These are phyloP conservation scores for Augochlora pura DNA, from an alignment of 1,140 invertebrate species.

Conservation along the genomic window DNA sequence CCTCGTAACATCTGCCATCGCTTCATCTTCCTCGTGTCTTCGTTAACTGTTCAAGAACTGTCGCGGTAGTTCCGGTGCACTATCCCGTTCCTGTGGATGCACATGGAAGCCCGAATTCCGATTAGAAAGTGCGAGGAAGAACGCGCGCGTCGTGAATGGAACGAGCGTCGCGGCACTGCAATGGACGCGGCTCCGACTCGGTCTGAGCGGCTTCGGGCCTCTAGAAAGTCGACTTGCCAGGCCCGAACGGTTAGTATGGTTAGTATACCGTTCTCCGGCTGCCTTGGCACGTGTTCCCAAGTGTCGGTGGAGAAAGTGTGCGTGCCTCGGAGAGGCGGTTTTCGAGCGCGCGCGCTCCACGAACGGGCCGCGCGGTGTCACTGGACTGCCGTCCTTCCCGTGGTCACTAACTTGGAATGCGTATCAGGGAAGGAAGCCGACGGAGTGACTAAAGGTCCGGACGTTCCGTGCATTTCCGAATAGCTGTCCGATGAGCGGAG, in stretches of 20 bases:
- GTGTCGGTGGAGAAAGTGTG: constrained; percentile 48
- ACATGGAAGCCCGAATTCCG: neutral
- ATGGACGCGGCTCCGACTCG: constrained; percentile 36
- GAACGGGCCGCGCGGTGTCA: neutral
- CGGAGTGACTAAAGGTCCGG: neutral
- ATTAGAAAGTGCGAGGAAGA: neutral
- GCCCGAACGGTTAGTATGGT: constrained; percentile 29
- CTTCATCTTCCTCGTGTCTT: constrained; percentile 50
- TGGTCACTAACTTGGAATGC: constrained; percentile 22
- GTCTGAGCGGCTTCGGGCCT: constrained; percentile 6
- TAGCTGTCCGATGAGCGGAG: neutral
- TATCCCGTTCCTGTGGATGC: neutral
- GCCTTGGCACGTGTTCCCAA: constrained; percentile 37
- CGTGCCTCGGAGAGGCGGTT: neutral
- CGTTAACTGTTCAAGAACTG: neutral
- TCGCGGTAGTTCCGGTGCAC: neutral
- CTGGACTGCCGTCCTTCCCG: constrained; percentile 26
- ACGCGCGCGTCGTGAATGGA: neutral
- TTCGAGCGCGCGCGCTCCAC: neutral
- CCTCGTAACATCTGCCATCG: constrained; percentile 61
- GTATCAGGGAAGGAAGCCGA: neutral
- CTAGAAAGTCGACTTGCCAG: constrained; percentile 47
- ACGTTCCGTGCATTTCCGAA: neutral
- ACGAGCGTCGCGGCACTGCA: constrained; percentile 9
- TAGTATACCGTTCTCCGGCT: constrained; percentile 17